Evolutionary conservation across 1,140 invertebrate species (phyloP), one percentile per base, ranked within the genome.

Genomic region (Drosophila mojavensis): DNA sequence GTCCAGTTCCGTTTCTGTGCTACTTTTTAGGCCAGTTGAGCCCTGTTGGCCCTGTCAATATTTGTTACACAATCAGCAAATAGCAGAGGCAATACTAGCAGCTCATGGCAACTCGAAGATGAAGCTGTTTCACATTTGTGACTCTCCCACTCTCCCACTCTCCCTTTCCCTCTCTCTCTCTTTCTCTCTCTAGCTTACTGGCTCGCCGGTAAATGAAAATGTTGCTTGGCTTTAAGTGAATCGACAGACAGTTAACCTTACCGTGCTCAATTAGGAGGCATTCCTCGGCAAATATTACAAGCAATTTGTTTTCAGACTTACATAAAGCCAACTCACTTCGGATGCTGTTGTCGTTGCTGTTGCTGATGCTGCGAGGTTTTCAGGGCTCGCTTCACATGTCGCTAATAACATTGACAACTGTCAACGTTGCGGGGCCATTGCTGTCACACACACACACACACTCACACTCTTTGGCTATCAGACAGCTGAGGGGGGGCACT

Each of bases 41-140:
- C 45, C 36, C 36, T 39, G 36, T 50, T 48, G 75, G 66, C 71
- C 56, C 71, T 88, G 83, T 86, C 83, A 86, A 86, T 86, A 86
- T 86, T 86, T 88, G 79, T 79, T 86, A 83, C 77, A 81, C 79
- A 88, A 86, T 88, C 83, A 79, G 79, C 79, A 86, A 86, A 88
- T 88, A 86, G n/a, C n/a, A 47, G 17, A 47, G 43, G 10, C 79
- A 36, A 62, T 28, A 33, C 20, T 67, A 20, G 10, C 15, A 54
- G 10, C 28, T n/a, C n/a, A 11, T 20, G 30, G 48, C 45, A 20
- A 15, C 33, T 26, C 15, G 36, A 10, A 56, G 41, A 64, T 71
- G 67, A 61, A 71, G 67, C 54, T 70, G 56, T 50, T 53, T 11
- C 20, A 51, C 41, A 33, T 43, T 51, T 62, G 20, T 13, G 26